These are phyloP conservation scores for Sciurus carolinensis DNA, from an alignment of 2,797 vertebrate genomes.

Conservation along the genomic window DNA sequence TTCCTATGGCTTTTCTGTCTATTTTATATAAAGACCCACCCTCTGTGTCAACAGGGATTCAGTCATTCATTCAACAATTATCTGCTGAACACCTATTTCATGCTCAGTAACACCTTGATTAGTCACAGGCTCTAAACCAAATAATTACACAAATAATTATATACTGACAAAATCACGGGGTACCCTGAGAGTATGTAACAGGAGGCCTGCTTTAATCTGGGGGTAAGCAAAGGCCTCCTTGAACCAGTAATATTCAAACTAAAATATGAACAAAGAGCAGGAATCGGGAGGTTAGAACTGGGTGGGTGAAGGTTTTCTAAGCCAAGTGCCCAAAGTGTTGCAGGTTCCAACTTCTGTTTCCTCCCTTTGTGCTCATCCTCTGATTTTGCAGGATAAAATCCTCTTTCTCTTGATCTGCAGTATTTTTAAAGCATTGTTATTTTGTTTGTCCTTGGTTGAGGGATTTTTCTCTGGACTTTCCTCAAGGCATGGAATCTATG, in stretches of 20 bases:
- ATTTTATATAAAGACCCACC: not conserved
- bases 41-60: slow-evolving; percentile 15
- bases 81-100: slow-evolving; percentile 54
- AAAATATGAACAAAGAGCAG: not conserved
- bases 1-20: not conserved
- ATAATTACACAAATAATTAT: slow-evolving; percentile 68
- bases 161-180: slow-evolving; percentile 18
- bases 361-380: not conserved
- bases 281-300: not conserved
- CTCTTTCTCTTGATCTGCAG: not conserved
- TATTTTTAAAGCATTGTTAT: not conserved
- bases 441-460: not conserved
- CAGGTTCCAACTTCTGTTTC: not conserved
- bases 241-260: not conserved
- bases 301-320: not conserved
- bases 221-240: not conserved
- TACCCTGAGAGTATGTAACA: not conserved
- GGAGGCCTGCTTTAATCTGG: not conserved
- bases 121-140: slow-evolving; percentile 62
- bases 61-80: slow-evolving; percentile 38
- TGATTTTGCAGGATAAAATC: not conserved
- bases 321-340: not conserved
- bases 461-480: not conserved
- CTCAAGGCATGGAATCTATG: not conserved
- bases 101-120: slow-evolving; percentile 46